These are phyloP conservation scores for Beaufortia kweichowensis DNA, from an alignment of 2,113 vertebrate species.

Conservation along the genomic window DNA sequence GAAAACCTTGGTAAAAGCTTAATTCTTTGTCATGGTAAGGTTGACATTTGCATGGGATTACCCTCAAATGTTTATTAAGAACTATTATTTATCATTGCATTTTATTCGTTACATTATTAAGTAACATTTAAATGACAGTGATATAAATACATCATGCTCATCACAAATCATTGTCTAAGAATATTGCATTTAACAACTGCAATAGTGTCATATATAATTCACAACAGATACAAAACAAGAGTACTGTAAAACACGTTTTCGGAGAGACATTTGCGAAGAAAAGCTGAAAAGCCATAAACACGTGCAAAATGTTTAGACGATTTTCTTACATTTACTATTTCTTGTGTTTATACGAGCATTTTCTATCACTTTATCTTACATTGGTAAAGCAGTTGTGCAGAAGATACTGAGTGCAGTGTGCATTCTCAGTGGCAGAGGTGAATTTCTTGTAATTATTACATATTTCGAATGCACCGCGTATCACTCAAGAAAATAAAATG, in stretches of 20 bases:
- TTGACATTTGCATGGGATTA: no score
- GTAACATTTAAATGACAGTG: background rate
- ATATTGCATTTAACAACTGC: background rate
- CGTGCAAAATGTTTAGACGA: background rate
- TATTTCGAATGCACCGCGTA: conserved; percentile 36
- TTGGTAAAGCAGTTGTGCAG: conserved; percentile 10
- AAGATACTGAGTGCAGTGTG: conserved; percentile 42
- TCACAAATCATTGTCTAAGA: background rate
- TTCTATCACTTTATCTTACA: background rate
- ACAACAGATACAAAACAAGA: background rate
- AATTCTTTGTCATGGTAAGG: no score
- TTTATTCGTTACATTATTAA: background rate
- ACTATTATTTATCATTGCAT: background rate
- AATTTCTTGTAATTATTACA: conserved; percentile 47
- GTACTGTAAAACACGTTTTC: conserved; percentile 2
- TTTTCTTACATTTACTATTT: background rate
- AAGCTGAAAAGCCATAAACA: background rate
- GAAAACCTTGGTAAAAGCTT: no score
- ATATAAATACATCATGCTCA: background rate
- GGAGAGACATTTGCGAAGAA: background rate
- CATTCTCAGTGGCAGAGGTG: conserved; percentile 35
- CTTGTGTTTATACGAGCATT: background rate
- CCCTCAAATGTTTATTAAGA: no score
- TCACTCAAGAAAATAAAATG: conserved; percentile 29
- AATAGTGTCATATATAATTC: background rate